These are phyloP conservation scores for Brachyrhaphis roseni DNA, from an alignment of 2,797 vertebrate genomes.

Conservation along the genomic window DNA sequence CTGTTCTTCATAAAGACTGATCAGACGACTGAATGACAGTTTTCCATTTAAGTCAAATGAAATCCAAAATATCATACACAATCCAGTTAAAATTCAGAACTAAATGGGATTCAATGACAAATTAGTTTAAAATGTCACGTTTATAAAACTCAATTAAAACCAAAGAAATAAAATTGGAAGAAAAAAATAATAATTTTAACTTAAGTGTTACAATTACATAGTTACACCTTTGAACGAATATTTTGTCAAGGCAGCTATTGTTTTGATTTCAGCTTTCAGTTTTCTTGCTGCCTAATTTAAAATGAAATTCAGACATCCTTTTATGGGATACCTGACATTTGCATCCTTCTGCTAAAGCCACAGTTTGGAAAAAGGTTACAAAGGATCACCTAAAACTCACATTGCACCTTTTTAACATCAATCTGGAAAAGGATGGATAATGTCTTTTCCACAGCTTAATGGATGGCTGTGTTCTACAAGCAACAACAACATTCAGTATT, in stretches of 20 bases:
- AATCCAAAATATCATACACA: background rate
- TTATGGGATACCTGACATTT: background rate
- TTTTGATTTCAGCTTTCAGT: background rate
- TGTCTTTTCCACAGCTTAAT: background rate
- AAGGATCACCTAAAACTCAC: background rate
- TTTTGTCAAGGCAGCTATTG: background rate
- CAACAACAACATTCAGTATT: background rate
- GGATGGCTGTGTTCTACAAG: background rate
- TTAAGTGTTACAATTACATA: background rate
- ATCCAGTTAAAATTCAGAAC: background rate
- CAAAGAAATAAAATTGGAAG: background rate
- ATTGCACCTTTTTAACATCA: background rate
- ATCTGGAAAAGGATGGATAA: background rate
- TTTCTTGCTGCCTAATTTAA: background rate
- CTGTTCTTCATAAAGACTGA: slow-evolving; percentile 35
- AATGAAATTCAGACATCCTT: background rate
- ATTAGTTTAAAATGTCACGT: background rate
- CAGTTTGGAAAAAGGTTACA: background rate
- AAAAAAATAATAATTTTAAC: background rate
- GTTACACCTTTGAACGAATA: background rate
- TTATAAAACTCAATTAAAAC: background rate
- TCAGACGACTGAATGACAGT: slow-evolving; percentile 31
- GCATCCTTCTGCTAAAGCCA: background rate
- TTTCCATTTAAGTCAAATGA: slow-evolving; percentile 30
- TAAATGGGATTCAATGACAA: background rate